Percentiles rank a stretch among this genome's conserved stretches.
These are phyloP conservation scores for Drosophila algonquin DNA, from an alignment of 2,888 invertebrate genomes.

Conservation along the genomic window DNA sequence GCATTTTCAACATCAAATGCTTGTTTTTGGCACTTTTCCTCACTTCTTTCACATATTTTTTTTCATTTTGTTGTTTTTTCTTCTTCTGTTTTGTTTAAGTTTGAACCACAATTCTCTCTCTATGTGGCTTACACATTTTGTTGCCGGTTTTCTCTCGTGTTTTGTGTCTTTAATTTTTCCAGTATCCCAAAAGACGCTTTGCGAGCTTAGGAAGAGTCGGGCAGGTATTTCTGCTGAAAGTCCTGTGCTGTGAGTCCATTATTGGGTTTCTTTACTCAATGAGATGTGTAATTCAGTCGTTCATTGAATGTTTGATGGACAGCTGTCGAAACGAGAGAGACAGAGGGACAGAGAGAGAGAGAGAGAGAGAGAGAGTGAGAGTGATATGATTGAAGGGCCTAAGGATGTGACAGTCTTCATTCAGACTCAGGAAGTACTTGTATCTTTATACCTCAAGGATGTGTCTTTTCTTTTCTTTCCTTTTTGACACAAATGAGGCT, in stretches of 20 bases:
- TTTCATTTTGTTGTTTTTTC: not conserved
- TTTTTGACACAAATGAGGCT: not conserved
- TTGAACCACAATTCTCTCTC: conserved; percentile 9
- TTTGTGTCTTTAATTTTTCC: not conserved
- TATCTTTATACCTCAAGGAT: not conserved
- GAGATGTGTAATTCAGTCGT: conserved; percentile 24
- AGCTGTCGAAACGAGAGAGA: conserved; percentile 9
- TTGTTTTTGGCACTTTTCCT: conserved; percentile 22
- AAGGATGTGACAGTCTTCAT: conserved; percentile 4
- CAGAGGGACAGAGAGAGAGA: not conserved
- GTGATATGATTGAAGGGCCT: conserved; percentile 25
- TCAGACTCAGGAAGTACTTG: not conserved
- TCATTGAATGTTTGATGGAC: conserved; percentile 32
- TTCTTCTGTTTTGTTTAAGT: conserved; percentile 5
- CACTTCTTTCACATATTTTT: not conserved
- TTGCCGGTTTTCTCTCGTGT: not conserved
- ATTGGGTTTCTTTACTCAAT: conserved; percentile 14
- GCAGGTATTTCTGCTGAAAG: no score
- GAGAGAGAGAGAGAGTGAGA: not conserved
- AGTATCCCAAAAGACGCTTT: not conserved
- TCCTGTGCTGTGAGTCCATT: not conserved
- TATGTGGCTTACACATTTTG: not conserved
- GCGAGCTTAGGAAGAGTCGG: no score
- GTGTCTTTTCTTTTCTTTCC: not conserved
- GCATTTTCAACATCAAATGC: not conserved